Percentiles rank a stretch among this genome's conserved stretches.
Conservation (phyloP, 2,113 vertebrate genomes). For the Ictidomys tridecemlineatus region DNA sequence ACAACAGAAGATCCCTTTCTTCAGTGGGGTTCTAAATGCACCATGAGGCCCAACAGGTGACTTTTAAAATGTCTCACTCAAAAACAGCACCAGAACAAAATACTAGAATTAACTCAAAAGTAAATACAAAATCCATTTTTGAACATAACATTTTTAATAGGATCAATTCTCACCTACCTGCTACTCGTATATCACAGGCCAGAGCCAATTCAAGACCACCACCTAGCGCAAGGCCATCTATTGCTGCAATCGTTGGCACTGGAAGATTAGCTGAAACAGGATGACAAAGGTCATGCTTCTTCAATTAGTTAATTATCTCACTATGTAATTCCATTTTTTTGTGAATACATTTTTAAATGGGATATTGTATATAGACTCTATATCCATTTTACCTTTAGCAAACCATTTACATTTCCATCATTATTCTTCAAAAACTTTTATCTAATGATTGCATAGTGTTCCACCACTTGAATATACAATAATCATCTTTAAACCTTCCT, state of each 20-base stretch:
- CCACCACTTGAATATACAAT: background rate
- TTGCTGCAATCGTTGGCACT: conserved; percentile 96
- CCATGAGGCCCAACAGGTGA: too few relatives aligned
- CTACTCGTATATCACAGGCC: too few relatives aligned
- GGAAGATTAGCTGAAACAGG: conserved; percentile 94
- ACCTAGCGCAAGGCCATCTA: conserved; percentile 94
- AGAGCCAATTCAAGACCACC: too few relatives aligned
- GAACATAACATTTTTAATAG: too few relatives aligned
- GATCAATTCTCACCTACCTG: too few relatives aligned
- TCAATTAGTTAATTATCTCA: background rate
- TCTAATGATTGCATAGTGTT: background rate
- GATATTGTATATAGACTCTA: background rate
- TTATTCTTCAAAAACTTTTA: background rate
- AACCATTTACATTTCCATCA: background rate
- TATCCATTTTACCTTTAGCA: background rate
- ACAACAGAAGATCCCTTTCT: too few relatives aligned
- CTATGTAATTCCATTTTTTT: background rate
- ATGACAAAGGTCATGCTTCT: conserved; percentile 49
- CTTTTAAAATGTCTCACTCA: too few relatives aligned
- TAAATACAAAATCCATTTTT: too few relatives aligned
- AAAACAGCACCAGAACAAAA: too few relatives aligned
- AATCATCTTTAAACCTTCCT: background rate
- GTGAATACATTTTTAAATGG: background rate
- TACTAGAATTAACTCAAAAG: too few relatives aligned
- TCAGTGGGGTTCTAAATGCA: too few relatives aligned